A percentile compares a stretch with the other conserved stretches of the same genome.
Conservation (phyloP, 2,113 vertebrate genomes). For the Grallaria varia region DNA sequence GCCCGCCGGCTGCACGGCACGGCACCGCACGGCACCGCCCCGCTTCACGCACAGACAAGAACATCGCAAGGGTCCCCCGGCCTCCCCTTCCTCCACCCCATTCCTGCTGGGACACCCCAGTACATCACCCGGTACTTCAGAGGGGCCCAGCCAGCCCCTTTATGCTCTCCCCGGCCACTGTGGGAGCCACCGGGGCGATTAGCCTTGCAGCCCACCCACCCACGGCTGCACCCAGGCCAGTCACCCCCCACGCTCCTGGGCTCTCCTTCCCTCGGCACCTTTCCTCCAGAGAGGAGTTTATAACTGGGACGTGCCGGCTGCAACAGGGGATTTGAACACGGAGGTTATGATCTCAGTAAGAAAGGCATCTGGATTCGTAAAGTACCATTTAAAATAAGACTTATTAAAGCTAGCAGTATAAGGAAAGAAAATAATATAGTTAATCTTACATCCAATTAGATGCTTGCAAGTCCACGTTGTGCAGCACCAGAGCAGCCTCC, state of each 20-base stretch:
- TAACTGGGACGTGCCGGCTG: background rate
- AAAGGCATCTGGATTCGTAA: background rate
- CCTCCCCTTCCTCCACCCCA: too few species aligned
- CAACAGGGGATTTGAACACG: background rate
- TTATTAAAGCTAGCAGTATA: background rate
- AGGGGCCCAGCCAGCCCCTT: accelerated
- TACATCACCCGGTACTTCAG: too few species aligned
- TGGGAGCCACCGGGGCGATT: accelerated
- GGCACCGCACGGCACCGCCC: accelerated
- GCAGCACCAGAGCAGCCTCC: background rate
- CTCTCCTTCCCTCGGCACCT: too few species aligned
- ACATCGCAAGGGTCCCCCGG: accelerated
- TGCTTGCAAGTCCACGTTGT: accelerated
- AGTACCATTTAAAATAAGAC: background rate
- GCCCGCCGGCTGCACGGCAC: background rate
- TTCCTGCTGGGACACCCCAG: background rate
- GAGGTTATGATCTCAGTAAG: background rate
- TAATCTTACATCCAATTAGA: background rate
- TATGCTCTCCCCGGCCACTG: background rate
- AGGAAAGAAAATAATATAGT: background rate
- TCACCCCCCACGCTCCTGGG: background rate
- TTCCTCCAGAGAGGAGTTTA: background rate
- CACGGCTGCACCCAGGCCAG: background rate
- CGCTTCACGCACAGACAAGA: background rate
- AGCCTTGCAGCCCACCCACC: background rate